Evolutionary conservation across 2,113 vertebrate genomes (phyloP), one percentile per base, ranked within the genome.

Genomic region (Chlamydotis undulata): DNA sequence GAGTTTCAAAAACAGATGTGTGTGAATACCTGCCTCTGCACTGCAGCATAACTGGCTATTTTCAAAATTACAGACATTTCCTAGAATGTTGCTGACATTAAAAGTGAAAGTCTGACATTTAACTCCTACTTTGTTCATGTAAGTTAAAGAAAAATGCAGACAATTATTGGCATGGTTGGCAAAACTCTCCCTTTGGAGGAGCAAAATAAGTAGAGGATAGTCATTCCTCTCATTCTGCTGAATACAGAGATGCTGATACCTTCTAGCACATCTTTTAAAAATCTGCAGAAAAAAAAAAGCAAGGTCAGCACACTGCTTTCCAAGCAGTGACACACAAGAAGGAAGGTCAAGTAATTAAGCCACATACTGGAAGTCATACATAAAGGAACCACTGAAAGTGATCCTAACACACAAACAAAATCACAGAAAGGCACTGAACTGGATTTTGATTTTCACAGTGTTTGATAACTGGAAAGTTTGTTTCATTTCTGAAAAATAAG

Each of bases 401-500:
- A 93, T 49, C 24, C 47, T 76, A 64, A 76, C 49, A 57, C n/a
- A 50, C 22, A 95, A 41, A 76, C 13, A 83, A 83, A 69, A 47
- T 83, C n/a, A 78, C 41, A 83, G 37, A 64, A 89, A 57, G 47
- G 55, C 83, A 93, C 13, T 67, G 53, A 81, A 64, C 22, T 61
- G 47, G 41, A 74, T 75, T 94, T 73, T 69, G 56, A 74, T 89
- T 95, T 93, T 94, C 49, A 74, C 52, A 73, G 31, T 33, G 26
- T 65, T 81, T 56, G n/a, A 19, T 61, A 85, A 82, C 59, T 57
- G 22, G 21, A 55, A 92, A 61, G 10, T 33, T 63, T 82, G 71
- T 83, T 94, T 45, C 29, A 91, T 43, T 83, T 92, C 69, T 83
- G 69, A 95, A 96, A 94, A 92, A 95, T 96, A 94, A 97, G n/a